phyloP scores from a whole-genome alignment of 1,140 invertebrate genomes.

The Colletes latitarsis region DNA sequence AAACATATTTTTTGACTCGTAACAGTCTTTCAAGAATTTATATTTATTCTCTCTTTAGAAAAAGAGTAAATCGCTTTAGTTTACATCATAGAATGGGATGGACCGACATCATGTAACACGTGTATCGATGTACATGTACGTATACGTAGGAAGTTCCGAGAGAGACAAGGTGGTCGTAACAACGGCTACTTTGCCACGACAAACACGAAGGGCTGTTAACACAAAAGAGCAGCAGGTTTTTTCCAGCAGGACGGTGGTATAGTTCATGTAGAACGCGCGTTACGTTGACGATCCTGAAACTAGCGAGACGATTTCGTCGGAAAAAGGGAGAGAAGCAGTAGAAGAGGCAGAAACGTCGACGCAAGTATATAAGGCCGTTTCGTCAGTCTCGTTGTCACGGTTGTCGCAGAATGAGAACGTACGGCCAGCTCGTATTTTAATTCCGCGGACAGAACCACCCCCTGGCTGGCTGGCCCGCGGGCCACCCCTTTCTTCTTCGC shows the following conservation, averaged over 20 bases:
- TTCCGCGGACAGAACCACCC: conserved; percentile 77
- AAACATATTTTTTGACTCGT: too few relatives aligned
- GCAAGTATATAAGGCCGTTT: conserved; percentile 74
- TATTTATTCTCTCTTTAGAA: too few relatives aligned
- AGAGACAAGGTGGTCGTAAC: conserved; percentile 2
- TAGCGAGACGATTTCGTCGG: conserved; percentile 56
- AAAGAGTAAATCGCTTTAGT: too few relatives aligned
- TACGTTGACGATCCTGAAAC: conserved; percentile 54
- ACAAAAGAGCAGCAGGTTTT: conserved; percentile 31
- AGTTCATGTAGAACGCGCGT: conserved; percentile 49
- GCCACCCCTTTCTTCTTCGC: conserved; percentile 74
- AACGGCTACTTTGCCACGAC: conserved; percentile 38
- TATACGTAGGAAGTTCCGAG: too few relatives aligned
- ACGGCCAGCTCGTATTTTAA: conserved; percentile 81
- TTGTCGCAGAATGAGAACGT: conserved; percentile 79
- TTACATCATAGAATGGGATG: neutral
- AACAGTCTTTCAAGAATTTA: too few relatives aligned
- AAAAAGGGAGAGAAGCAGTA: conserved; percentile 34
- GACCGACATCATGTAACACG: conserved; percentile 12
- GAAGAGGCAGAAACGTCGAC: conserved; percentile 54
- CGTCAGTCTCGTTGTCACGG: conserved; percentile 78
- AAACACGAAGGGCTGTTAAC: conserved; percentile 44
- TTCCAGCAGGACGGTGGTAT: neutral
- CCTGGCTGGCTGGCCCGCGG: conserved; percentile 49
- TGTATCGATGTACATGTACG: conserved; percentile 38